phyloP scores from a whole-genome alignment of 64 coral and sea anemone genomes.

The Stylophora pistillata region DNA sequence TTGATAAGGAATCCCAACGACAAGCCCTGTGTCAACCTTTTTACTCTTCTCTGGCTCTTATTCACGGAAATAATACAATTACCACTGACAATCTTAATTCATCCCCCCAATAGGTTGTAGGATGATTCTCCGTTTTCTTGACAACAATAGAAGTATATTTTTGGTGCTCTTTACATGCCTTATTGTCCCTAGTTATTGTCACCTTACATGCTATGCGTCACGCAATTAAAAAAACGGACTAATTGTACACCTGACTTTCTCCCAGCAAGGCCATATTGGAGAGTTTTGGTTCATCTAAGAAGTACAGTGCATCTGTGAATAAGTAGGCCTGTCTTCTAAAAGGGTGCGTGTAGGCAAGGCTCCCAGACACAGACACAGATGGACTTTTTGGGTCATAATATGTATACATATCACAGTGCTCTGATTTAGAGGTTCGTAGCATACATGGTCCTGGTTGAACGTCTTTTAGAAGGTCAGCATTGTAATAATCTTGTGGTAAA shows the following conservation, averaged over 20 bases:
- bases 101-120: too few relatives aligned
- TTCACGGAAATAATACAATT: too few relatives aligned
- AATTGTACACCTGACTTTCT: neutral
- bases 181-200: too few relatives aligned
- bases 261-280: slow-evolving; percentile 20
- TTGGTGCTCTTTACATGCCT: too few relatives aligned
- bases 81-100: too few relatives aligned
- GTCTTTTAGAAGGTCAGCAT: slow-evolving; percentile 20
- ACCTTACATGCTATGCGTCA: too few relatives aligned
- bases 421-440: neutral
- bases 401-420: slow-evolving; percentile 50
- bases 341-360: slow-evolving; percentile 10
- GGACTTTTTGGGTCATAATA: slow-evolving; percentile 44
- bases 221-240: too few relatives aligned
- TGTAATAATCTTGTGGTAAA: slow-evolving; percentile 66
- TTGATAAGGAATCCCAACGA: too few relatives aligned
- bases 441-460: slow-evolving; percentile 20
- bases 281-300: neutral
- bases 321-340: neutral
- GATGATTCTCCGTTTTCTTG: too few relatives aligned
- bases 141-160: too few relatives aligned
- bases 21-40: too few relatives aligned
- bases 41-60: too few relatives aligned
- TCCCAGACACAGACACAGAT: slow-evolving; percentile 17
- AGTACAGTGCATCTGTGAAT: slow-evolving; percentile 18